These are phyloP conservation scores for Pinctada fucata DNA, from an alignment of 2,888 invertebrate species.

Conservation along the genomic window DNA sequence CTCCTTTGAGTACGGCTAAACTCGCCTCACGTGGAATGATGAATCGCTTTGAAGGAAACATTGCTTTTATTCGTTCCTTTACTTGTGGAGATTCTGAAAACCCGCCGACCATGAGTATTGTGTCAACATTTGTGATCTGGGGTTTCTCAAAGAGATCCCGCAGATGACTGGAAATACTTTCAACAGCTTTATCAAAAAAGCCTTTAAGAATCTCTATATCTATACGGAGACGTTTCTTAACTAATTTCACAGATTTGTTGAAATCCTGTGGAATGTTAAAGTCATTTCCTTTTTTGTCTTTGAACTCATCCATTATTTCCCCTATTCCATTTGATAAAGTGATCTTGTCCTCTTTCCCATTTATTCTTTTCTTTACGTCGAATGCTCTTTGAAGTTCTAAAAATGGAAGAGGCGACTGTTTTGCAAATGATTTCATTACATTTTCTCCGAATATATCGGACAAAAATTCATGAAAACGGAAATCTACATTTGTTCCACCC, in stretches of 20 bases:
- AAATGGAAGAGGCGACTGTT: conserved; percentile 17
- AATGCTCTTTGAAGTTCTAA: conserved; percentile 37
- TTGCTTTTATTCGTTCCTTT: conserved; percentile 28
- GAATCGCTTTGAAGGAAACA: conserved; percentile 30
- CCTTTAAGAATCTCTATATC: conserved; percentile 13
- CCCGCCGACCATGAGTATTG: conserved; percentile 48
- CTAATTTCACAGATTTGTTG: not conserved
- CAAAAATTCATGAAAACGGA: conserved; percentile 23
- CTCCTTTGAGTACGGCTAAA: conserved; percentile 45
- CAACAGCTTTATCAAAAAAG: conserved; percentile 24
- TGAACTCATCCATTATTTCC: not conserved
- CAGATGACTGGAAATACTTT: conserved; percentile 21
- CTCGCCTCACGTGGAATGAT: conserved; percentile 35
- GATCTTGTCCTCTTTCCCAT: not conserved
- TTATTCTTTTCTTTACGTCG: conserved; percentile 39
- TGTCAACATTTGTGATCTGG: conserved; percentile 26
- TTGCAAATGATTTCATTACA: conserved; percentile 25
- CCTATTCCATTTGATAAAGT: not conserved
- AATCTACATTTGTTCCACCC: conserved; percentile 51
- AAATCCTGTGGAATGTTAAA: not conserved
- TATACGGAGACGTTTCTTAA: conserved; percentile 36
- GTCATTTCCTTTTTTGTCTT: not conserved
- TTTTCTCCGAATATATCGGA: conserved; percentile 17
- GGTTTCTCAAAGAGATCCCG: conserved; percentile 23
- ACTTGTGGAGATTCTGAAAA: conserved; percentile 48